phyloP scores from a whole-genome alignment of 2,888 invertebrate genomes.

The Bellardia pandia region DNA sequence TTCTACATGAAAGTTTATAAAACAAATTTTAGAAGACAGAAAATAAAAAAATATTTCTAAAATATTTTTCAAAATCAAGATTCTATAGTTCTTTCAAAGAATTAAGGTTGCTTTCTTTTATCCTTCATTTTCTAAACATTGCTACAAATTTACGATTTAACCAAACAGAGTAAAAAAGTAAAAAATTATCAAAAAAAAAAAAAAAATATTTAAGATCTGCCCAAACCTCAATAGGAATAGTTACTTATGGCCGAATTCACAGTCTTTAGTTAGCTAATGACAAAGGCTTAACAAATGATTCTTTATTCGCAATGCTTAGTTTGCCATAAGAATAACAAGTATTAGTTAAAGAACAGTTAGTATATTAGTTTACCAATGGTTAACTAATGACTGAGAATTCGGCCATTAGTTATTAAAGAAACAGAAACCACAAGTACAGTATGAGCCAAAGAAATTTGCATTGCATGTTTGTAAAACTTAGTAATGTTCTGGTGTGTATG shows the following conservation, averaged over 20 bases:
- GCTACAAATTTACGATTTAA: not conserved
- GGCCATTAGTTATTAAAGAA: conserved; percentile 18
- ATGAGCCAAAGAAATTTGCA: conserved; percentile 29
- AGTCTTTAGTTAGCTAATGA: too few relatives aligned
- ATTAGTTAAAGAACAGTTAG: too few relatives aligned
- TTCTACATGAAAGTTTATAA: too few relatives aligned
- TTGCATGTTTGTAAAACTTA: conserved; percentile 56
- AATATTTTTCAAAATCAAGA: not conserved
- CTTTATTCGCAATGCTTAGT: too few relatives aligned
- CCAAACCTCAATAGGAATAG: not conserved
- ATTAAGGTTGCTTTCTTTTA: not conserved
- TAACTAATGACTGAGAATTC: too few relatives aligned
- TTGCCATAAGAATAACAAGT: too few relatives aligned
- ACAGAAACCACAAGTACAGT: conserved; percentile 40
- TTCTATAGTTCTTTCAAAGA: not conserved
- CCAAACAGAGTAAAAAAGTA: conserved; percentile 25
- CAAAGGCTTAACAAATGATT: too few relatives aligned
- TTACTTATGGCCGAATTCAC: too few relatives aligned
- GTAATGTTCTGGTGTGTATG: not conserved
- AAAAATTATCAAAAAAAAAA: conserved; percentile 9
- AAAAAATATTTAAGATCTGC: not conserved
- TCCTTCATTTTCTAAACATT: not conserved
- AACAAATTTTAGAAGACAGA: too few relatives aligned
- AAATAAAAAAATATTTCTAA: not conserved
- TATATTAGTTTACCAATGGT: too few relatives aligned